These are phyloP conservation scores for Pitangus sulphuratus DNA, from an alignment of 2,797 vertebrate genomes.

Conservation along the genomic window DNA sequence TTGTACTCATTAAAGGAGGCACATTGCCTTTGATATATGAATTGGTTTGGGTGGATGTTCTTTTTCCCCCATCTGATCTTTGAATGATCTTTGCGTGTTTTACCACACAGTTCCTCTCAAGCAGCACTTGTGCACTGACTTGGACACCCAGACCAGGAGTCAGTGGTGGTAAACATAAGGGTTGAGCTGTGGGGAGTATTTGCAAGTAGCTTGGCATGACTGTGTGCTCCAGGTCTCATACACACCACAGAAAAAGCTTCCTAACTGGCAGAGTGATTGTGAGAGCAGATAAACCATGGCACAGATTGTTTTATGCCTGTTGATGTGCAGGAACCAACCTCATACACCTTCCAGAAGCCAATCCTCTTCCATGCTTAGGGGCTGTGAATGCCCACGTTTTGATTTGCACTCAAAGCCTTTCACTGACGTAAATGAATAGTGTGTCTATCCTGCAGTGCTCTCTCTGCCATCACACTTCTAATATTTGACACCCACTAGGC, in stretches of 20 bases:
- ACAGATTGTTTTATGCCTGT: background rate
- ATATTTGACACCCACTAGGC: background rate
- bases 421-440: background rate
- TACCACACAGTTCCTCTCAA: background rate
- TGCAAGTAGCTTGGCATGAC: background rate
- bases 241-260: background rate
- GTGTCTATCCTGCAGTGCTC: background rate
- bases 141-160: background rate
- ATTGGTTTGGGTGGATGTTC: background rate
- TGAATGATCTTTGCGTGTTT: background rate
- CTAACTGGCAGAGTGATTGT: background rate
- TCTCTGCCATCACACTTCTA: background rate
- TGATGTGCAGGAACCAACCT: background rate
- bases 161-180: background rate
- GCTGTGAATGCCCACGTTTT: background rate
- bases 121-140: background rate
- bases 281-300: background rate
- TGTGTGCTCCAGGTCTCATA: background rate
- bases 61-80: background rate
- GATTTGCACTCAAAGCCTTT: background rate
- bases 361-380: fast-evolving
- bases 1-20: background rate
- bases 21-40: background rate
- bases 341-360: background rate
- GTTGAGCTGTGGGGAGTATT: background rate